Conservation (phyloP, 2,797 vertebrate species). For the Falco columbarius region DNA sequence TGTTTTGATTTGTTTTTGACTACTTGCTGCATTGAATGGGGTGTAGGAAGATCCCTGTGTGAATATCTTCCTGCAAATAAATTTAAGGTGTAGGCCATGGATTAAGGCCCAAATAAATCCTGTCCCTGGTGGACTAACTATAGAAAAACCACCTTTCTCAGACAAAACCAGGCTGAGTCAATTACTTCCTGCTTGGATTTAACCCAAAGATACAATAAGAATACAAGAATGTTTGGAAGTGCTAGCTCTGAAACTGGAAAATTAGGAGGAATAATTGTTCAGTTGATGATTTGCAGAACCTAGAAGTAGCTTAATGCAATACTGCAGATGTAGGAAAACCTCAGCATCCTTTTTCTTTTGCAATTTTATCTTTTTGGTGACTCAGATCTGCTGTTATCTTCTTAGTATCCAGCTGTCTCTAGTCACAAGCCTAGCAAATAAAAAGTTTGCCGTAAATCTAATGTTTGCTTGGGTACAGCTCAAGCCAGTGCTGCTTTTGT, state of each 20-base stretch:
- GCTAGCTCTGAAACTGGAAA: background rate
- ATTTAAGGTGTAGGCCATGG: background rate
- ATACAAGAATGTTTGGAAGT: background rate
- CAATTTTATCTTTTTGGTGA: background rate
- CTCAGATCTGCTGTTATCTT: conserved; percentile 25
- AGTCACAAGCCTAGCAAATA: conserved; percentile 34
- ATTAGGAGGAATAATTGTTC: background rate
- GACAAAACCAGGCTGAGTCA: background rate
- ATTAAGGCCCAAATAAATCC: background rate
- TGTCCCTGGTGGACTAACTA: background rate
- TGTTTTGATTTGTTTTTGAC: background rate
- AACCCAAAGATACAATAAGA: background rate
- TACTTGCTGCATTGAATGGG: background rate
- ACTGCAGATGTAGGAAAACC: background rate
- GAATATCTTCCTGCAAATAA: background rate
- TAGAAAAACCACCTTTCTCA: background rate
- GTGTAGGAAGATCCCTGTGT: background rate
- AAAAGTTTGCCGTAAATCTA: conserved; percentile 1
- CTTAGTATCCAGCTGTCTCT: conserved; percentile 18
- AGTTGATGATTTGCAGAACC: background rate
- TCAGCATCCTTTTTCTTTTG: background rate
- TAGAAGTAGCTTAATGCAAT: background rate
- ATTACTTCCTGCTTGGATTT: background rate
- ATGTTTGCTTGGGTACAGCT: conserved; percentile 21
- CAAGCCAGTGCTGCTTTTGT: background rate